Base-by-base conservation (phyloP, 2,113 vertebrate species). In the Hepsetus odoe region DNA sequence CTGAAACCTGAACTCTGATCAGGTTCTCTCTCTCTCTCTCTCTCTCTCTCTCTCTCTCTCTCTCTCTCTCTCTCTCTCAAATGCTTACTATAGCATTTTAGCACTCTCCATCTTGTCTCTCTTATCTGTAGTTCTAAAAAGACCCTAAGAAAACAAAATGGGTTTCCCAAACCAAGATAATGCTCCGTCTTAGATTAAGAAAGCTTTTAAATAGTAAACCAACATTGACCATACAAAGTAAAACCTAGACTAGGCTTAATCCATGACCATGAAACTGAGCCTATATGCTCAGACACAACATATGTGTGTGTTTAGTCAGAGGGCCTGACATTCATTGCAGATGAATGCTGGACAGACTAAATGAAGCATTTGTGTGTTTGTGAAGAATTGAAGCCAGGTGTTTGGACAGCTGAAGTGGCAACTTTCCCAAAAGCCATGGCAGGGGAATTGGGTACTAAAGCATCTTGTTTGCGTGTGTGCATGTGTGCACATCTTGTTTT, bases 361-460 rank as follows among this genome's bases (percentile, higher is more conserved):
- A 35, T 18, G 32, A 35, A 69, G 55, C 75, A 10, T 61, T 66
- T 76, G 74, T 81, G 79, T 71, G 46, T 81, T 61, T 65, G 28
- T 71, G 67, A 76, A 72, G 49, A 49, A 56, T 49, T 70, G 67
- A 70, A 58, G 58, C 73, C 80, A 76, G 80, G 73, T 81, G 74
- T 76, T 76, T 81, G 67, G 51, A 81, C 22, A 76, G 68, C 67
- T 65, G 59, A 81, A 65, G 67, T 76, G 80, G 67, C 74, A 76
- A 65, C 46, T 44, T 59, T 76, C 67, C 73, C n/a, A 44, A 76
- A 80, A 62, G 66, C 10, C 66, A 70, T 26, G 24, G 30, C 32
- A 38, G 76, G 53, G 30, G 28, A 30, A 53, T 14, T 42, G 24
- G 35, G 42, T 61, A 20, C 24, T 40, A 44, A 68, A 56, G 28